Conservation (phyloP, 2,888 invertebrate genomes). For the Dyspetes luteomarginatus region DNA sequence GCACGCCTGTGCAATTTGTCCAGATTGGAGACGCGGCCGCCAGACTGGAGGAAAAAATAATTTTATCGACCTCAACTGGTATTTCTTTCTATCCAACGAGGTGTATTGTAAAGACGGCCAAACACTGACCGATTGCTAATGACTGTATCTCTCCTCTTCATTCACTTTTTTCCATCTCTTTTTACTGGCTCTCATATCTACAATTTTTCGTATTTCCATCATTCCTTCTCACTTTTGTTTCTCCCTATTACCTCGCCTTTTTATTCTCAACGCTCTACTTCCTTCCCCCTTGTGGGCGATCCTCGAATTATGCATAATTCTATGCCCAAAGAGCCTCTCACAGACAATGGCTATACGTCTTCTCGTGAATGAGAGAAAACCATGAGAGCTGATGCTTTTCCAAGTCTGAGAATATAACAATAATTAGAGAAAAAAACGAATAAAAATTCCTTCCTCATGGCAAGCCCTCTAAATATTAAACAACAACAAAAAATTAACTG, state of each 20-base stretch:
- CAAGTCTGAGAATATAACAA: conserved; percentile 20
- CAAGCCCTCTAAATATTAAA: neutral
- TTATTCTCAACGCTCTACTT: conserved; percentile 1
- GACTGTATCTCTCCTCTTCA: neutral
- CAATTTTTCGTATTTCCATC: conserved; percentile 33
- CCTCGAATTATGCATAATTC: conserved; percentile 58
- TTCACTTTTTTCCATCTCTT: neutral
- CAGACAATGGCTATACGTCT: neutral
- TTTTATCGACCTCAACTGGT: too few relatives aligned
- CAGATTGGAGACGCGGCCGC: too few relatives aligned
- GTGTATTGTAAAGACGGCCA: neutral
- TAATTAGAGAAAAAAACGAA: neutral
- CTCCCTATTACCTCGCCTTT: conserved; percentile 22
- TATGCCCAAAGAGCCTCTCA: conserved; percentile 41
- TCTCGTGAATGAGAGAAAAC: neutral
- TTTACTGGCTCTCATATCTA: conserved; percentile 25
- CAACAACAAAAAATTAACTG: too few relatives aligned
- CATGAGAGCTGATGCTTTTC: conserved; percentile 4
- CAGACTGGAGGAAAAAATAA: too few relatives aligned
- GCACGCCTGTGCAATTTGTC: too few relatives aligned
- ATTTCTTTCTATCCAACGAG: neutral
- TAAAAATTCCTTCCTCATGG: neutral
- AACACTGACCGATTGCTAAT: neutral
- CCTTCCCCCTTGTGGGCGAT: conserved; percentile 32
- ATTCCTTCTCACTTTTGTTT: conserved; percentile 7